Evolutionary conservation across 2,113 vertebrate species (phyloP).

Genomic region (Channa maculata): DNA sequence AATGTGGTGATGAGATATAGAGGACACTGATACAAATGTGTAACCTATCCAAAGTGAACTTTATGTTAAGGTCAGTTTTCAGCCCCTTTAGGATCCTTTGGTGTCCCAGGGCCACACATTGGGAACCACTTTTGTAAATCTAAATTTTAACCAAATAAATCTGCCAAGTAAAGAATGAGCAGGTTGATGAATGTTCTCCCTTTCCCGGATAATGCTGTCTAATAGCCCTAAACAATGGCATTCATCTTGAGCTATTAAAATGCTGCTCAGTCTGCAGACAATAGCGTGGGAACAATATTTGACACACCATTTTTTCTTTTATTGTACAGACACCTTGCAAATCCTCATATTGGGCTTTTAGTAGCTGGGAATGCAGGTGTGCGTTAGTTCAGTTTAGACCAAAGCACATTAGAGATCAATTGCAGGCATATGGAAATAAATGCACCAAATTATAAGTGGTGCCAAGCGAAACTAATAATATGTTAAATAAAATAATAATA

Average conservation of each 20-base stretch:
- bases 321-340: background rate
- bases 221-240: constrained; percentile 61
- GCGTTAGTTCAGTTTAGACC: background rate
- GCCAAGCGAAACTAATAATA: constrained; percentile 2
- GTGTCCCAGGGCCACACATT: constrained; percentile 28
- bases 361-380: background rate
- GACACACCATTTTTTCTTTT: constrained; percentile 7
- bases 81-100: background rate
- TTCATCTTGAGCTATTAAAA: constrained; percentile 55
- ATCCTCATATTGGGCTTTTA: background rate
- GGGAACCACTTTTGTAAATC: constrained; percentile 36
- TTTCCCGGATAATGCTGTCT: constrained; percentile 57
- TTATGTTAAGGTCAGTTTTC: background rate
- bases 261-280: constrained; percentile 46
- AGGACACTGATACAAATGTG: constrained; percentile 11
- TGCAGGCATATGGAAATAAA: background rate
- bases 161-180: constrained; percentile 63
- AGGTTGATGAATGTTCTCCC: constrained; percentile 54
- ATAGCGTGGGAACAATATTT: constrained; percentile 60
- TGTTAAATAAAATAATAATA: background rate
- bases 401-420: background rate
- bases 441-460: background rate
- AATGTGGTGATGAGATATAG: background rate
- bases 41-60: constrained; percentile 3
- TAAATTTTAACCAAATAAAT: constrained; percentile 66